A percentile compares a stretch with the other conserved stretches of the same genome.
phyloP scores from a whole-genome alignment of 1,140 invertebrate species.

The Thalassaphorura encarpata region DNA sequence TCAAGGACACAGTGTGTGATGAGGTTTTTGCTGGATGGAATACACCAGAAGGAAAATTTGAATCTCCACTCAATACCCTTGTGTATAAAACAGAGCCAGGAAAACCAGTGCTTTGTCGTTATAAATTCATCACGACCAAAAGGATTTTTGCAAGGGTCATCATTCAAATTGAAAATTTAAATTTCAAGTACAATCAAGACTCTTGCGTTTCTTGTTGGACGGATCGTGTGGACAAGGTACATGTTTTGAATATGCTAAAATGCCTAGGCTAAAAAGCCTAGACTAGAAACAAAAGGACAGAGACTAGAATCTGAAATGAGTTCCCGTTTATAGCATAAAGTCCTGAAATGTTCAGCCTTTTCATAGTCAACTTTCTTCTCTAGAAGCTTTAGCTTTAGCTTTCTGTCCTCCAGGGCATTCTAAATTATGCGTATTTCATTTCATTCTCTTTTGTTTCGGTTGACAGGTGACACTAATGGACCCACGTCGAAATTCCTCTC shows the following conservation, averaged over 20 bases:
- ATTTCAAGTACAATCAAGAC: slow-evolving; percentile 67
- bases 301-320: no score
- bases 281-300: background rate
- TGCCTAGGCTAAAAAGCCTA: slow-evolving; percentile 8
- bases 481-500: slow-evolving; percentile 19
- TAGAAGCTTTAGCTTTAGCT: background rate
- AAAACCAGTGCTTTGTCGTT: slow-evolving; percentile 54
- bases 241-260: slow-evolving; percentile 32
- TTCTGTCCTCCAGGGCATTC: background rate
- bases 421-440: background rate
- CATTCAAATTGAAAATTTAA: slow-evolving; percentile 55
- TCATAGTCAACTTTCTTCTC: no score
- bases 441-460: slow-evolving; percentile 5
- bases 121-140: slow-evolving; percentile 68
- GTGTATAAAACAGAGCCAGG: slow-evolving; percentile 58
- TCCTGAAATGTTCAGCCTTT: no score
- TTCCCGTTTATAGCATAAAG: no score
- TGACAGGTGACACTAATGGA: slow-evolving; percentile 30
- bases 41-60: slow-evolving; percentile 48
- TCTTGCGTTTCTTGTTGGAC: slow-evolving; percentile 71
- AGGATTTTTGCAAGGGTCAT: slow-evolving; percentile 68
- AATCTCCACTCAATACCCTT: slow-evolving; percentile 71
- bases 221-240: slow-evolving; percentile 69
- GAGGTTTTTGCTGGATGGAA: slow-evolving; percentile 73
- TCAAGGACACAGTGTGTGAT: slow-evolving; percentile 67